Percentiles rank a stretch among this genome's conserved stretches.
phyloP scores from a whole-genome alignment of 2,113 vertebrate genomes.

The Sinocyclocheilus maitianheensis region DNA sequence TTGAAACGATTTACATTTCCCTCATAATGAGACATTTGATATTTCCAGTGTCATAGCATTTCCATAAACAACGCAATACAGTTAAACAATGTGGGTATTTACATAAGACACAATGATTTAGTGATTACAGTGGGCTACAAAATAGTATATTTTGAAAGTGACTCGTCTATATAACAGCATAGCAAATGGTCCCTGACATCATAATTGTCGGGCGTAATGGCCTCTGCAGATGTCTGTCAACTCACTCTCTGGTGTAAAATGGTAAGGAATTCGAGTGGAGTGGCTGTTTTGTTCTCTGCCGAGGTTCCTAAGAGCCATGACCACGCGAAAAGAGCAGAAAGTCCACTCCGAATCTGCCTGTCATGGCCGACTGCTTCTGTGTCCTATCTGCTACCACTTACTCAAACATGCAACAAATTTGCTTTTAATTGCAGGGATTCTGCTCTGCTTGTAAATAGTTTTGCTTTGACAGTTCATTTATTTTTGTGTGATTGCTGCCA shows the following conservation, averaged over 20 bases:
- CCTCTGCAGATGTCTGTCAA: conserved; percentile 63
- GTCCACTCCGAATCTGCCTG: conserved; percentile 63
- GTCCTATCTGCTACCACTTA: conserved; percentile 84
- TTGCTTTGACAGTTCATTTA: conserved; percentile 82
- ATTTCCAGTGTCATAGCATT: background rate
- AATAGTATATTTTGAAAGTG: conserved; percentile 44
- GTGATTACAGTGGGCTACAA: conserved; percentile 36
- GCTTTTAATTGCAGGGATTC: conserved; percentile 78
- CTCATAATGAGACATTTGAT: background rate
- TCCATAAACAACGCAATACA: conserved; percentile 22
- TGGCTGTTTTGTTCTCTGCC: conserved; percentile 46
- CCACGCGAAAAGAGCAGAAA: conserved; percentile 47
- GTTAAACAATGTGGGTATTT: conserved; percentile 25
- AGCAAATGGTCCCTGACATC: conserved; percentile 60
- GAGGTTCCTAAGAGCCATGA: conserved; percentile 25
- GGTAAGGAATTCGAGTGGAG: conserved; percentile 59
- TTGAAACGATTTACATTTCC: background rate
- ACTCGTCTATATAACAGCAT: conserved; percentile 54
- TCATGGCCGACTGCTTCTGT: conserved; percentile 63
- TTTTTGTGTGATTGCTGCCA: conserved; percentile 77
- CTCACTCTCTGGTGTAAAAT: conserved; percentile 60
- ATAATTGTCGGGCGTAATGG: conserved; percentile 64
- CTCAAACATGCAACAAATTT: conserved; percentile 77
- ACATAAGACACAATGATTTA: conserved; percentile 18
- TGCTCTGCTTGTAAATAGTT: conserved; percentile 76